Conservation (phyloP, 2,888 invertebrate species). For the Pollenia labialis region DNA sequence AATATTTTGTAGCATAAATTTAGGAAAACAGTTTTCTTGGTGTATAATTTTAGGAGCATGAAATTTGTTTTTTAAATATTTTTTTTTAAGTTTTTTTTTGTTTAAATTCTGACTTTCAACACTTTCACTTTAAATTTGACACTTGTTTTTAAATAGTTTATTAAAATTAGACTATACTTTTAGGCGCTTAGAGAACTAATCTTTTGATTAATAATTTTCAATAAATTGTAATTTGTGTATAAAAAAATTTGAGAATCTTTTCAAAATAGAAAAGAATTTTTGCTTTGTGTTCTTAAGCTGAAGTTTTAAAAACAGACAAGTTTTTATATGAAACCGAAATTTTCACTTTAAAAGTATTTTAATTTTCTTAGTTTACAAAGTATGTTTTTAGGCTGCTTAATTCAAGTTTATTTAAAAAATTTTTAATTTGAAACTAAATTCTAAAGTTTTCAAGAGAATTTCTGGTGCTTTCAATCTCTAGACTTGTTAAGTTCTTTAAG, state of each 20-base stretch:
- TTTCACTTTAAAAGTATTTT: not conserved
- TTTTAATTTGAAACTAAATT: too few species aligned
- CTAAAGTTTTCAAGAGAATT: too few species aligned
- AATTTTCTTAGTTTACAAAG: not conserved
- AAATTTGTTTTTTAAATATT: not conserved
- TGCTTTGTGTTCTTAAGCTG: not conserved
- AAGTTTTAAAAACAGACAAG: not conserved
- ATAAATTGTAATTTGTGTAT: not conserved
- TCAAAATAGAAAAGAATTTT: not conserved
- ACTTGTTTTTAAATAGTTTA: not conserved
- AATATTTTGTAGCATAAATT: slow-evolving; percentile 41
- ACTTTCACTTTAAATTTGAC: not conserved
- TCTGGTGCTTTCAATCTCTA: too few species aligned
- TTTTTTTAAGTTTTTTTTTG: too few species aligned
- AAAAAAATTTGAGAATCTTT: too few species aligned
- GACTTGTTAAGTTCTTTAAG: not conserved
- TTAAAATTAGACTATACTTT: slow-evolving; percentile 20
- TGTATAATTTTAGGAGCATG: slow-evolving; percentile 35
- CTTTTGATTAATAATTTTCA: not conserved
- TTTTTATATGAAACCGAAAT: not conserved
- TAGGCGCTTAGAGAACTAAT: slow-evolving; percentile 5
- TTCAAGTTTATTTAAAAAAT: too few species aligned
- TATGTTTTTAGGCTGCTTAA: slow-evolving; percentile 9
- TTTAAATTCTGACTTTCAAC: too few species aligned
- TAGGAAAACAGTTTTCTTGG: not conserved